A percentile compares a stretch with the other conserved stretches of the same genome.
These are phyloP conservation scores for Fulica atra DNA, from an alignment of 2,113 vertebrate species.

Conservation along the genomic window DNA sequence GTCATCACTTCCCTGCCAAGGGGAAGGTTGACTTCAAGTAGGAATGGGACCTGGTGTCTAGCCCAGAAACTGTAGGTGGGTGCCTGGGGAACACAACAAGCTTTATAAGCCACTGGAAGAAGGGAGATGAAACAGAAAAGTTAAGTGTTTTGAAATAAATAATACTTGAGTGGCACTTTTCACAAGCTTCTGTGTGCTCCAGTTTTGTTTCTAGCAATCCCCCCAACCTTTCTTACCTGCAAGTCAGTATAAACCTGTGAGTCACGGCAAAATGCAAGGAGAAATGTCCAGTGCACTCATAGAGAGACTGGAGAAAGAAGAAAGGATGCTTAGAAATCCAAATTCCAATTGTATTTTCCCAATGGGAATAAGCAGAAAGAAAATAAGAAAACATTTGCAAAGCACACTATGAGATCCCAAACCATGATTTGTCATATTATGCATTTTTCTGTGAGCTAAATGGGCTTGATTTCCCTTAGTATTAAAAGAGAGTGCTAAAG, in stretches of 20 bases:
- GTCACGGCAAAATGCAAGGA: background rate
- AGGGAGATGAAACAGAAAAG: background rate
- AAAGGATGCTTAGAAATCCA: background rate
- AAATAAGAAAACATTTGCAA: background rate
- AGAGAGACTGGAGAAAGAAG: background rate
- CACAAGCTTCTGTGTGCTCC: background rate
- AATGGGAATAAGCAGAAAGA: background rate
- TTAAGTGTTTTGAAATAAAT: background rate
- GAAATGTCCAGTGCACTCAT: background rate
- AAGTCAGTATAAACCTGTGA: background rate
- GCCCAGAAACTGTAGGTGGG: background rate
- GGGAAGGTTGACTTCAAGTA: background rate
- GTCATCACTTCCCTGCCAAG: rapidly evolving
- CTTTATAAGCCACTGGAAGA: background rate
- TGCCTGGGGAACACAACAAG: background rate
- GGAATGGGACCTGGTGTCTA: background rate
- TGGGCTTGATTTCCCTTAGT: background rate
- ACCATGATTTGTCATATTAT: background rate
- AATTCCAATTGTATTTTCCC: background rate
- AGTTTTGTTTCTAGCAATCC: background rate
- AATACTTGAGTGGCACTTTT: background rate
- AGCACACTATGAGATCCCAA: background rate
- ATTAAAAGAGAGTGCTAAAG: background rate
- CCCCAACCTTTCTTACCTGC: background rate
- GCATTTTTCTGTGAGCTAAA: background rate